Conservation (phyloP, 2,888 invertebrate genomes). For the Dione juno region DNA sequence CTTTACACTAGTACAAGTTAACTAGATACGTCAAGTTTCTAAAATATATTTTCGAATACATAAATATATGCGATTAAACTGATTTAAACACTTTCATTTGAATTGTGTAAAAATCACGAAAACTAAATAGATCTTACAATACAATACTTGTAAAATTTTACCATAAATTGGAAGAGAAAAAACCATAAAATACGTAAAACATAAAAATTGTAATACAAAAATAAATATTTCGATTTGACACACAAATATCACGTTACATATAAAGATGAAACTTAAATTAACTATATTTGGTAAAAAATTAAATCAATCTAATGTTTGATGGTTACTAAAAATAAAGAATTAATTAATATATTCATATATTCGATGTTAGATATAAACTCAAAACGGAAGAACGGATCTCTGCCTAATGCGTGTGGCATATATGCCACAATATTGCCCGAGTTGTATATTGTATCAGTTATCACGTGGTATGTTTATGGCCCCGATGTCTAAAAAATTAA, state of each 20-base stretch:
- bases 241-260: conserved; percentile 40
- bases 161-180: neutral
- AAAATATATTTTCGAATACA: too few relatives aligned
- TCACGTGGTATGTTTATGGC: conserved; percentile 70
- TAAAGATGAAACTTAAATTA: conserved; percentile 34
- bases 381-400: neutral
- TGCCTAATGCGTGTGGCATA: too few relatives aligned
- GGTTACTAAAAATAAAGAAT: conserved; percentile 3
- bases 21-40: too few relatives aligned
- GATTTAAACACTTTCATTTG: too few relatives aligned
- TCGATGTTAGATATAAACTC: conserved; percentile 10
- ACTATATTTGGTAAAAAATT: conserved; percentile 36
- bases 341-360: conserved; percentile 1
- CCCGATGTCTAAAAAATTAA: conserved; percentile 53
- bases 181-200: conserved; percentile 9
- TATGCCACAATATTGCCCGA: conserved; percentile 11
- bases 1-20: too few relatives aligned
- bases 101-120: too few relatives aligned
- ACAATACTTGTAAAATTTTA: neutral
- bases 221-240: conserved; percentile 41
- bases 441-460: conserved; percentile 44
- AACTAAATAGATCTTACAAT: too few relatives aligned
- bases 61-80: too few relatives aligned
- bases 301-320: conserved; percentile 7
- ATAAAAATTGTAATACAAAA: conserved; percentile 28